A percentile compares a stretch with the other conserved stretches of the same genome.
Conservation (phyloP, 1,140 invertebrate genomes). For the Riptortus pedestris region DNA sequence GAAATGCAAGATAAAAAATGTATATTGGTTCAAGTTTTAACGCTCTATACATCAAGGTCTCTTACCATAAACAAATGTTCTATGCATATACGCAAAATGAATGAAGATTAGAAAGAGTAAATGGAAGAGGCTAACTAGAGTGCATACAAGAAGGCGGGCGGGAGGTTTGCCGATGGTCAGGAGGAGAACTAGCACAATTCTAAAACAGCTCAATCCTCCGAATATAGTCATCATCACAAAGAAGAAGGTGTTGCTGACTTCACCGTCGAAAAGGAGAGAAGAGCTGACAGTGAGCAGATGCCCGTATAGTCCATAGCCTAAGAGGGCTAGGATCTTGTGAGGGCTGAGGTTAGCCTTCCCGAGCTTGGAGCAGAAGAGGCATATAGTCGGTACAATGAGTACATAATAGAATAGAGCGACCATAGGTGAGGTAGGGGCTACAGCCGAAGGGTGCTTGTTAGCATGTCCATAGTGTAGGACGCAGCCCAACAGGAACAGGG, state of each 20-base stretch:
- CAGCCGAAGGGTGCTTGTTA: constrained; percentile 33
- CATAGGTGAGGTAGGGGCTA: constrained; percentile 33
- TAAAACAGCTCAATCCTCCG: constrained; percentile 39
- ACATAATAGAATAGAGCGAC: constrained; percentile 35
- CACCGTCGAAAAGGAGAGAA: constrained; percentile 37
- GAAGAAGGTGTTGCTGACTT: constrained; percentile 38
- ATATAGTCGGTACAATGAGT: constrained; percentile 35
- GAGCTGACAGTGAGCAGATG: constrained; percentile 39
- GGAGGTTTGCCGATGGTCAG: constrained; percentile 39
- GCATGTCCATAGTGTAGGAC: constrained; percentile 38
- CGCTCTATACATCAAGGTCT: no score
- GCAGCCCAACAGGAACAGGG: constrained; percentile 34
- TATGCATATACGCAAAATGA: constrained; percentile 43
- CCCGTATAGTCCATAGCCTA: constrained; percentile 42
- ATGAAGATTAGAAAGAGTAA: constrained; percentile 41
- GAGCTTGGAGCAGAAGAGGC: constrained; percentile 35
- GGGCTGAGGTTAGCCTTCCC: constrained; percentile 36
- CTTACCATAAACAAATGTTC: constrained; percentile 33
- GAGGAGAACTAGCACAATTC: constrained; percentile 39
- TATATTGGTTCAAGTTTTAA: no score
- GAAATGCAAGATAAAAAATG: no score
- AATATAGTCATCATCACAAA: constrained; percentile 38
- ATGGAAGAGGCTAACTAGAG: constrained; percentile 37
- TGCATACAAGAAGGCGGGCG: constrained; percentile 40
- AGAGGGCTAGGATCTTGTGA: constrained; percentile 37